These are phyloP conservation scores for Neosilurus mollespiculum DNA, from an alignment of 2,797 vertebrate genomes.

Conservation along the genomic window DNA sequence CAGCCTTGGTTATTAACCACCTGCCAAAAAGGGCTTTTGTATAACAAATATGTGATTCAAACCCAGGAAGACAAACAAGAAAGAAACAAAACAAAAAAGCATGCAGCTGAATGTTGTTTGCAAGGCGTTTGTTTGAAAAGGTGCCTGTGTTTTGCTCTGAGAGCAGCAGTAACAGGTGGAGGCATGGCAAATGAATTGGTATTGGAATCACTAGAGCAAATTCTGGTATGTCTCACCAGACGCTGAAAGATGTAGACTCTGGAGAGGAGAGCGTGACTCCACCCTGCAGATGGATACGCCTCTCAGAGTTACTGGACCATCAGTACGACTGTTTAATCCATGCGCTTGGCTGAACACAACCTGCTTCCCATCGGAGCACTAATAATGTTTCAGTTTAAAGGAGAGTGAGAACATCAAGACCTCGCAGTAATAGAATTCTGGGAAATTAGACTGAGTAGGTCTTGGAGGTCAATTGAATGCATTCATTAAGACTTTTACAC, in stretches of 20 bases:
- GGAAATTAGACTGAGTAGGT: neutral
- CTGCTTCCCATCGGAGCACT: neutral
- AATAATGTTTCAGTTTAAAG: slow-evolving; percentile 6
- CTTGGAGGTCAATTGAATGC: neutral
- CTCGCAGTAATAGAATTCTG: neutral
- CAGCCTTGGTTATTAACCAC: slow-evolving; percentile 29
- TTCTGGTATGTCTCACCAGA: neutral
- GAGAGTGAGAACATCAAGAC: neutral
- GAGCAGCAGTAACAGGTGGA: slow-evolving; percentile 15
- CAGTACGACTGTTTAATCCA: neutral
- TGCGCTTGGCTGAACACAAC: neutral
- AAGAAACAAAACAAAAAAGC: slow-evolving; percentile 8
- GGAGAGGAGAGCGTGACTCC: neutral
- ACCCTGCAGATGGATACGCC: slow-evolving; percentile 2
- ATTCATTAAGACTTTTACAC: neutral
- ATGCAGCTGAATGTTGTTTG: slow-evolving; percentile 31
- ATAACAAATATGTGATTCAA: slow-evolving; percentile 34
- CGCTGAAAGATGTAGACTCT: neutral
- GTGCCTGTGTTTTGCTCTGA: slow-evolving; percentile 12
- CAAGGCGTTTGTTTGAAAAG: slow-evolving; percentile 2
- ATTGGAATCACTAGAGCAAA: neutral
- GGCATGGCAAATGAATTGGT: slow-evolving; percentile 6
- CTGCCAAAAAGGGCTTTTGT: slow-evolving; percentile 27
- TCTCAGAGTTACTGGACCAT: slow-evolving; percentile 28
- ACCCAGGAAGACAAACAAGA: slow-evolving; percentile 42